Conservation (phyloP, 1,140 invertebrate genomes). For the Saccostrea echinata region DNA sequence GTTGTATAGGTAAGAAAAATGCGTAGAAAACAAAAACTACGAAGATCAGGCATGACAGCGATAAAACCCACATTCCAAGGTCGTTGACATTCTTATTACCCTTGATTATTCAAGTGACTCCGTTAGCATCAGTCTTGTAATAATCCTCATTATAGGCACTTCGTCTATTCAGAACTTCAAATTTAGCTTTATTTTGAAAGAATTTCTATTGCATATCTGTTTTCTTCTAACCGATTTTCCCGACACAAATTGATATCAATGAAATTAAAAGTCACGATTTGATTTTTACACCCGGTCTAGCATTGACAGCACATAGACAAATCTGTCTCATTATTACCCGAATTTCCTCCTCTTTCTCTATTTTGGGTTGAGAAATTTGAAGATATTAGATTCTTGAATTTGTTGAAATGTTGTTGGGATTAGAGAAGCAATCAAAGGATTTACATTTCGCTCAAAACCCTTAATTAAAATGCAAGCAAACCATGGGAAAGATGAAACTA, state of each 20-base stretch:
- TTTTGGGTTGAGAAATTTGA: background rate
- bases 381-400: background rate
- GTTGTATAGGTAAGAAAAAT: no score
- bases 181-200: background rate
- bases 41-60: no score
- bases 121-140: background rate
- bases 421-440: conserved; percentile 13
- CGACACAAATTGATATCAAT: conserved; percentile 32
- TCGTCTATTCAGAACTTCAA: background rate
- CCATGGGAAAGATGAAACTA: conserved; percentile 4
- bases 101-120: background rate
- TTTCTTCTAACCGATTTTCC: conserved; percentile 17
- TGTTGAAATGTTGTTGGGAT: background rate
- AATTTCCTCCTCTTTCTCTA: background rate
- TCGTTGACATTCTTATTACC: no score
- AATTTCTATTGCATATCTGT: conserved; percentile 11
- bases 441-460: conserved; percentile 11
- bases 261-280: conserved; percentile 22
- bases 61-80: no score
- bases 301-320: background rate
- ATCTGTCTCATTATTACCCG: conserved; percentile 13
- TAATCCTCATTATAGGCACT: background rate
- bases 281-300: background rate
- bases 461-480: background rate
- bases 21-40: no score